Evolutionary conservation across 2,797 vertebrate genomes (phyloP), one percentile per base, ranked within the genome.

Genomic region (Muraenolepis orangiensis): DNA sequence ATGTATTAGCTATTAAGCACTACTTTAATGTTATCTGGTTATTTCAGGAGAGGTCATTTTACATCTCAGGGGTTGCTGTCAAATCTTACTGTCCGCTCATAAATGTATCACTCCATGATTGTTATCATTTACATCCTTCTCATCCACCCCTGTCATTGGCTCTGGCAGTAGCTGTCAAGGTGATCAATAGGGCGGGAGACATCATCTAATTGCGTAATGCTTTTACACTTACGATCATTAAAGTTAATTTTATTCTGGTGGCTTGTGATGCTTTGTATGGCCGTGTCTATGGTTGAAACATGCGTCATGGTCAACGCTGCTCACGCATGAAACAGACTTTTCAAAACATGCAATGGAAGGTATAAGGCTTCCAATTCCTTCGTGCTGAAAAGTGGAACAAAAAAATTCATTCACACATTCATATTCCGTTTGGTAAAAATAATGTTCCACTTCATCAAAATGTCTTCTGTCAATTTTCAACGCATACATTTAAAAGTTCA

Each of bases 151-250:
- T 61, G 23, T n/a, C 57, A 23, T 61, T 61, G 57, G n/a, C 11
- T 57, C n/a, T 23, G 57, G 57, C 57, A 61, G 57, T 13, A 61
- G 57, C 78, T 70, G 77, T 80, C 75, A 72, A 38, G 75, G 40
- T 76, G 77, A 81, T n/a, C n/a, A 34, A 71, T 51, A 61, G n/a
- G 57, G 30, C 64, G 29, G 68, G 23, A 29, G 36, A 70, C 10
- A 1, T 1, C 69, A 71, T 74, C 69, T 36, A 66, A 64, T n/a
- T 80, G 71, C 78, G 69, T 84, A 76, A 77, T 76, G 34, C 38
- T 74, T 8, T 6, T 46, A n/a, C 57, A 61, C 57, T 61, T n/a
- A n/a, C 14, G 8, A 61, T 70, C 78, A 83, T 79, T 82, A 81
- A 76, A 78, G 23, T 71, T n/a, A 64, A 64, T 82, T 78, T 76